Base-by-base conservation (phyloP, 2,797 vertebrate genomes). In the Mus spretus region DNA sequence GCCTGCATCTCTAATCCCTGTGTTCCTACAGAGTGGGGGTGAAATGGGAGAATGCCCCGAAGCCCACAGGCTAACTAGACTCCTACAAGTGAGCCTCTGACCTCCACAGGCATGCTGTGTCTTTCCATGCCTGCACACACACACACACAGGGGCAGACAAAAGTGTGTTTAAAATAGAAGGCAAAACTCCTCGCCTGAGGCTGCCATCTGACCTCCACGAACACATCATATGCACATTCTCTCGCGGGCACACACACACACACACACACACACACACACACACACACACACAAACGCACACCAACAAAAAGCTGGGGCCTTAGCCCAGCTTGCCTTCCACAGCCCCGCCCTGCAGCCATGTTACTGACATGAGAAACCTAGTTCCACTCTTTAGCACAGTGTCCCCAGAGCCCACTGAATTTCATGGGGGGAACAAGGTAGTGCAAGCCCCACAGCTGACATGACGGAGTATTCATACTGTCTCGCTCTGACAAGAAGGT, bases 241-340 rank as follows among this genome's bases (percentile, higher is more conserved):
- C 4, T 14, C 44, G 44, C 4, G 44, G 4, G 22, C 15, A 31
- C 26, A 12, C 28, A 67, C 65, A 65, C 28, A 67, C 47, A 67
- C 15, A 14, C 14, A 50, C 26, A 31, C 44, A 44, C 74, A 6
- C 80, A 26, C 13, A 28, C 7, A 24, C 34, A 40, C 80, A 20
- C 19, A n/a, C 31, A 37, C 34, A 81, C 34, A 37, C 20, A 14
- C 22, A 22, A 24, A 53, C 7, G 6, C 31, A 80, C 50, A 22
- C 34, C 7, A 72, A 40, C n/a, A 22, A 74, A 75, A 44, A 13
- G 6, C 61, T 61, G 75, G 96, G 44, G 37, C 79, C 96, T 94
- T 90, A 96, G 96, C 61, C 91, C 84, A 19, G 82, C 96, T 98
- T 98, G 96, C 96, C 97, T 94, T 98, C 14, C 3, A 59, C 17